phyloP scores from a whole-genome alignment of 2,797 vertebrate species.

The Erethizon dorsatum region DNA sequence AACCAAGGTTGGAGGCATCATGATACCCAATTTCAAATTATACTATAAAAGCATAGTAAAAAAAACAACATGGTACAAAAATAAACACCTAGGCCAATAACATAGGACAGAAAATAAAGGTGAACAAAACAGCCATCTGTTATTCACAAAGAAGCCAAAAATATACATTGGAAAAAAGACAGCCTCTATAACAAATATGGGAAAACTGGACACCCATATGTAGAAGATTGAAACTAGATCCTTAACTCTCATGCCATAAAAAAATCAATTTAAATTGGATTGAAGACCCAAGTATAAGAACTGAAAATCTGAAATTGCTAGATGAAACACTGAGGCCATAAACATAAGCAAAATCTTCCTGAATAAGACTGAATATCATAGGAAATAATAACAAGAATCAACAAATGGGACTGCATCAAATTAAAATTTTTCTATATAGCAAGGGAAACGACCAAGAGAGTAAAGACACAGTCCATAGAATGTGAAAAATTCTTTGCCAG shows the following conservation, averaged over 20 bases:
- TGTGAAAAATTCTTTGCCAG: not conserved
- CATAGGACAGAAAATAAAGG: not conserved
- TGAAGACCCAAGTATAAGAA: not conserved
- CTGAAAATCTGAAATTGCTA: not conserved
- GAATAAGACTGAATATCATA: not conserved
- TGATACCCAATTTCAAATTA: not conserved
- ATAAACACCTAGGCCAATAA: not conserved
- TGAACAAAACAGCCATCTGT: not conserved
- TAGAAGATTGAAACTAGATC: not conserved
- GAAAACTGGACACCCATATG: not conserved
- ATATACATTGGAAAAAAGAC: not conserved
- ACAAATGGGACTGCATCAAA: not conserved
- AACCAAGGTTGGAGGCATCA: not conserved
- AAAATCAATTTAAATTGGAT: not conserved
- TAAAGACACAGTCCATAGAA: not conserved
- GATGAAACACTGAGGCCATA: not conserved
- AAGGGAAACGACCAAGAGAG: not conserved
- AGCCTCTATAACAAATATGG: not conserved
- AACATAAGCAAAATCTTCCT: not conserved
- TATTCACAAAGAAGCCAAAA: not conserved
- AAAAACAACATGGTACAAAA: not conserved
- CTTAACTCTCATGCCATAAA: not conserved
- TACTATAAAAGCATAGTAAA: not conserved
- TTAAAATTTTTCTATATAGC: not conserved
- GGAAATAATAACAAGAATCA: not conserved